These are phyloP conservation scores for Labeo calbasu DNA, from an alignment of 2,797 vertebrate genomes.

Conservation along the genomic window DNA sequence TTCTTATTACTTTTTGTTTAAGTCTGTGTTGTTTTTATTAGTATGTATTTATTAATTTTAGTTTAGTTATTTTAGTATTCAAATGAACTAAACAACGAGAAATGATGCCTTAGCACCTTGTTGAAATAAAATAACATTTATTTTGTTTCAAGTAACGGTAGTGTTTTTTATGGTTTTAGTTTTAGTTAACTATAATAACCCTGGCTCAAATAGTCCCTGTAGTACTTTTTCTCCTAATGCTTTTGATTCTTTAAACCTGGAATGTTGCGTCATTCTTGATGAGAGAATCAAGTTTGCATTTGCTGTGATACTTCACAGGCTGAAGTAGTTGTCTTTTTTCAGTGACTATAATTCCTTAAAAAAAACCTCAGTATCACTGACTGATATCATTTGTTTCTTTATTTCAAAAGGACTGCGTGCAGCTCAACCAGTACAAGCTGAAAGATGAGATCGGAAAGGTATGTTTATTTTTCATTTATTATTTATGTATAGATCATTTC, in stretches of 20 bases:
- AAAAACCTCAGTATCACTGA: neutral
- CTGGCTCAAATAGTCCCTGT: neutral
- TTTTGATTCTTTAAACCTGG: slow-evolving; percentile 6
- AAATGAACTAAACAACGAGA: neutral
- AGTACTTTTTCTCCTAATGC: neutral
- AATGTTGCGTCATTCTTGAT: slow-evolving; percentile 8
- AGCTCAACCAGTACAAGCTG: slow-evolving; percentile 97
- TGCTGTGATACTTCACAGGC: neutral
- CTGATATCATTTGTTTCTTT: neutral
- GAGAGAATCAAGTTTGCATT: slow-evolving; percentile 3
- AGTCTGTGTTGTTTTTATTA: neutral
- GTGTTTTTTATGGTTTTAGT: neutral
- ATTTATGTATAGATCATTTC: slow-evolving; percentile 37
- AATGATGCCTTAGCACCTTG: neutral
- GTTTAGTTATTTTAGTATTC: neutral
- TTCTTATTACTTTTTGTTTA: neutral
- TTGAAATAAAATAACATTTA: neutral
- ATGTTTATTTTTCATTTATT: slow-evolving; percentile 62
- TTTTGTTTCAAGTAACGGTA: too few relatives aligned
- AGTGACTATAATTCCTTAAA: neutral
- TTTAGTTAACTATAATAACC: neutral
- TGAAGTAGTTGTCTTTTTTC: neutral
- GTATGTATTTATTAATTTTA: neutral
- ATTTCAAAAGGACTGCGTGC: slow-evolving; percentile 90
- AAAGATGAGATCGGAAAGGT: slow-evolving; percentile 99